Conservation (phyloP, 2,113 vertebrate genomes). For the Rhinopithecus roxellana region DNA sequence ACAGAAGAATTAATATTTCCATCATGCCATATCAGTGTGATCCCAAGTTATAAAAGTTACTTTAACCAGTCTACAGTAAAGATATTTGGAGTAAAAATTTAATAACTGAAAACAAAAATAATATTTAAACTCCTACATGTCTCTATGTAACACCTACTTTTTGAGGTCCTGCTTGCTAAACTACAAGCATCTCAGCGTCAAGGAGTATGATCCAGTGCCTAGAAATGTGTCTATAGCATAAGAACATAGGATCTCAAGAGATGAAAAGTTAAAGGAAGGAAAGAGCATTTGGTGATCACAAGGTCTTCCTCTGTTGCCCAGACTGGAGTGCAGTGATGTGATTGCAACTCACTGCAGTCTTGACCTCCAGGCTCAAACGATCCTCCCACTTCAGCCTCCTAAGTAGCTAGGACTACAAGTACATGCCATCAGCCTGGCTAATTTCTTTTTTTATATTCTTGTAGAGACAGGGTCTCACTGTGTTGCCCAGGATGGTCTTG, state of each 20-base stretch:
- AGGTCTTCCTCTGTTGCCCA: no score
- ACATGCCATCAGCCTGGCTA: no score
- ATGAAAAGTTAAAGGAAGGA: not conserved
- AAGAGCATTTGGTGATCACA: not conserved
- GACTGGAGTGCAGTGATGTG: no score
- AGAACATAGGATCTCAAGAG: not conserved
- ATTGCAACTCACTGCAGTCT: no score
- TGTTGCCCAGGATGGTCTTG: no score
- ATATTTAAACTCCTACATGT: not conserved
- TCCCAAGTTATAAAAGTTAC: not conserved
- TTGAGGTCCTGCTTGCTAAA: not conserved
- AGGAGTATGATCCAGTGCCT: not conserved
- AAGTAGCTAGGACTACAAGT: no score
- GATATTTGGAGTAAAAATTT: not conserved
- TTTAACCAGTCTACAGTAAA: not conserved
- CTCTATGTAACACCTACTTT: not conserved
- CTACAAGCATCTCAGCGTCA: not conserved
- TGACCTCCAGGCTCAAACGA: no score
- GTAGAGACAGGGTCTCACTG: no score
- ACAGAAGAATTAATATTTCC: not conserved
- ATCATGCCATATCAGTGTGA: not conserved
- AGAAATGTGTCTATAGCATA: not conserved
- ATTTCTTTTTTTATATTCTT: no score
- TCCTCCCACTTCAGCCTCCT: no score
- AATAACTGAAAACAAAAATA: not conserved